Conservation (phyloP, 2,113 vertebrate species). For the Chaetops frenatus region DNA sequence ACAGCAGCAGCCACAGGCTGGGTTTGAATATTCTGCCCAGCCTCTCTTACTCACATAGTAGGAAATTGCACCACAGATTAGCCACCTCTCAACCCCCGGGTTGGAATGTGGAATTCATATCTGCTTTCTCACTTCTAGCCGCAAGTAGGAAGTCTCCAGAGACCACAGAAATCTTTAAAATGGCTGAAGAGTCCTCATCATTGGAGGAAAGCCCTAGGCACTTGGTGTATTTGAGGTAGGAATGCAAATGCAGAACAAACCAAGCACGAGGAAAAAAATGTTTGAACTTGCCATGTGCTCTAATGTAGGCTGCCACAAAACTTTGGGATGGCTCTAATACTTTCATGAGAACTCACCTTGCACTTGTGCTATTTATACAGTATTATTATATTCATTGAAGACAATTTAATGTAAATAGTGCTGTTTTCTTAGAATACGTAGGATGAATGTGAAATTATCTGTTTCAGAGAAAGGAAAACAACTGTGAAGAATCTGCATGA, state of each 20-base stretch:
- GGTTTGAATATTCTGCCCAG: neutral
- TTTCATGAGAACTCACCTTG: neutral
- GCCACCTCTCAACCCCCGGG: neutral
- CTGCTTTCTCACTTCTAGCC: neutral
- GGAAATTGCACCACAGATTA: neutral
- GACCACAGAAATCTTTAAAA: conserved; percentile 33
- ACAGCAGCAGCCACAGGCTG: neutral
- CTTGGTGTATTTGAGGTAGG: neutral
- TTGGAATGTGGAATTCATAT: neutral
- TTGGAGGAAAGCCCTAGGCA: neutral
- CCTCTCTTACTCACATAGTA: neutral
- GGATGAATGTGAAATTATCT: neutral
- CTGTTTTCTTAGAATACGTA: neutral
- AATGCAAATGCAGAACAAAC: neutral
- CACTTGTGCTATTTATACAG: neutral
- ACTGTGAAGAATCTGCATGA: neutral
- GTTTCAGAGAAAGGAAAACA: neutral
- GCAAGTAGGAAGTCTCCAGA: neutral
- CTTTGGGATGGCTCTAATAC: neutral
- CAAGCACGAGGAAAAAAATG: neutral
- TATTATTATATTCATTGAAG: neutral
- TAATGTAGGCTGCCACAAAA: neutral
- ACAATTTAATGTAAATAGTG: neutral
- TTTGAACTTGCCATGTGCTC: neutral
- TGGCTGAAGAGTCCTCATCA: neutral